These are phyloP conservation scores for Lydus trimaculatus DNA, from an alignment of 2,888 invertebrate species.

Conservation along the genomic window DNA sequence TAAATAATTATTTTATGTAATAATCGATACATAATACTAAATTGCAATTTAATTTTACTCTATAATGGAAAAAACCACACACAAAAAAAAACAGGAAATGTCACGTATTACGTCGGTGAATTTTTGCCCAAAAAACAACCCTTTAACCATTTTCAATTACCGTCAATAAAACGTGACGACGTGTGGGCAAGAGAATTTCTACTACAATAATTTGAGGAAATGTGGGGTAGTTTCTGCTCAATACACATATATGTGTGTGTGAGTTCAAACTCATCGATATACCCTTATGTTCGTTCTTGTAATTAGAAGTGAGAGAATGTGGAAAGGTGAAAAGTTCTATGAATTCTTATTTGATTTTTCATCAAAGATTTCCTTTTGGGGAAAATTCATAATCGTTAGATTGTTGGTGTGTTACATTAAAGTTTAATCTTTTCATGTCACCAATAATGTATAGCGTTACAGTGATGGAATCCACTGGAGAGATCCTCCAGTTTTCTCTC, in stretches of 20 bases:
- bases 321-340: too few species aligned
- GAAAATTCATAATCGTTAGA: too few species aligned
- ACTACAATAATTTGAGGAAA: not conserved
- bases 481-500: too few species aligned
- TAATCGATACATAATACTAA: not conserved
- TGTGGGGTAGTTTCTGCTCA: too few species aligned
- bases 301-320: not conserved
- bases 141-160: slow-evolving; percentile 3
- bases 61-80: too few species aligned
- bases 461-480: too few species aligned
- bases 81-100: not conserved
- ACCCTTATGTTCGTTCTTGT: not conserved
- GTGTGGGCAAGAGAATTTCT: not conserved
- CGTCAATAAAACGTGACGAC: slow-evolving; percentile 1
- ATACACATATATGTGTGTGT: not conserved
- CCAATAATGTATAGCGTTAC: too few species aligned
- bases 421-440: too few species aligned
- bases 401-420: too few species aligned
- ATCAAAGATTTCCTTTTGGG: too few species aligned
- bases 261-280: not conserved
- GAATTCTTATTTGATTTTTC: too few species aligned
- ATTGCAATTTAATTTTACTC: not conserved
- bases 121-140: not conserved
- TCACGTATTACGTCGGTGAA: not conserved
- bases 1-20: not conserved